Base-by-base conservation (phyloP, 37 sponge, comb jelly and placozoan genomes). In the Halisarca cf. caerulea region DNA sequence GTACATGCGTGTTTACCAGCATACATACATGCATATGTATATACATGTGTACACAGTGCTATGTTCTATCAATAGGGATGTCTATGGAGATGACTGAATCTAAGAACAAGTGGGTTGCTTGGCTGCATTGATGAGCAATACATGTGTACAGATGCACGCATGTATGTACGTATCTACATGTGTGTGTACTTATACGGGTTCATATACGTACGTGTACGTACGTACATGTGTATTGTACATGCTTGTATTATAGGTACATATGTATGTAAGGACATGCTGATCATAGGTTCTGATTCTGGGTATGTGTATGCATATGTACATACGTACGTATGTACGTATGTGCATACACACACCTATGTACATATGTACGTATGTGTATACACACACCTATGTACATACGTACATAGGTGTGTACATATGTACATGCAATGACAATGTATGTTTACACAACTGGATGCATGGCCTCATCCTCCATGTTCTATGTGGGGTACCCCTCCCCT, bases 41-140 rank as follows among this genome's bases (percentile, higher is more conserved):
- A 6, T 68, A 68, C 69, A 3, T 30, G 3, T 30, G 17, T n/a
- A 32, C 54, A 40, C 2, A 5, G 17, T 8, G 6, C 36, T 21
- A n/a, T 59, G 38, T 80, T 28, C 7, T 20, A 21, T 73, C 42
- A 25, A 32, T 66, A 89, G 95, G 95, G 0, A 78, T 94, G n/a
- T 47, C 90, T 21, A 94, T 94, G 95, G 41, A 83, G 18, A 66
- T 92, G 57, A 85, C 23, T 2, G 94, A 94, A 69, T 73, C 42
- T 33, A 91, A 91, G 42, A 51, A 92, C 66, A 82, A 79, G 93
- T 92, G 37, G 47, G 88, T 85, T 38, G 17, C 43, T 80, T n/a
- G n/a, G n/a, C n/a, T n/a, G n/a, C n/a, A n/a, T 72, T 68, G 40
- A 28, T 53, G 58, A 53, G 34, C 45, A 42, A 59, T 44, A n/a